phyloP scores from a whole-genome alignment of 1,140 invertebrate species.

The Zaprionus kolodkinae region DNA sequence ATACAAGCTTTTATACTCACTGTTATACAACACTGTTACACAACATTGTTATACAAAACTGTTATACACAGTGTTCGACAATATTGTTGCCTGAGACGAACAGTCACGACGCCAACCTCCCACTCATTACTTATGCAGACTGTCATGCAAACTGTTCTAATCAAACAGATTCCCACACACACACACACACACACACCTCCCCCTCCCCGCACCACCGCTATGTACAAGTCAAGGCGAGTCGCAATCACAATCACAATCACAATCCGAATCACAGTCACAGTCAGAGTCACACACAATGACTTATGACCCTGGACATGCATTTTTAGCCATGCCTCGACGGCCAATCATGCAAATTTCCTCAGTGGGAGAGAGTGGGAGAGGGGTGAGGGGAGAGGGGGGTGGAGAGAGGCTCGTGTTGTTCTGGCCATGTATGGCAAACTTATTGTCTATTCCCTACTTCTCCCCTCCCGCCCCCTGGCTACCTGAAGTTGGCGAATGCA shows the following conservation, averaged over 20 bases:
- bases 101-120: not conserved
- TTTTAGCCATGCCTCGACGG: constrained; percentile 48
- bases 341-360: constrained; percentile 58
- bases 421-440: constrained; percentile 63
- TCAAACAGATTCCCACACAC: constrained; percentile 4
- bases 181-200: not conserved
- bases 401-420: constrained; percentile 28
- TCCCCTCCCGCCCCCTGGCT: not conserved
- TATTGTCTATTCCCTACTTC: constrained; percentile 45
- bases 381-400: too few species aligned
- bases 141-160: constrained; percentile 22
- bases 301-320: constrained; percentile 49
- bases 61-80: not conserved
- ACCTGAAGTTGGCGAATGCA: constrained; percentile 42
- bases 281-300: constrained; percentile 22
- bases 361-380: not conserved
- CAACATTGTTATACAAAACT: not conserved
- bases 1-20: too few species aligned
- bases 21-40: not conserved
- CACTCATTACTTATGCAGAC: not conserved
- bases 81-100: too few species aligned
- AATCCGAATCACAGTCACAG: constrained; percentile 6
- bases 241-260: constrained; percentile 13
- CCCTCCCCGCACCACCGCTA: not conserved
- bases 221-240: not conserved